Base-by-base conservation (phyloP, 2,797 vertebrate species). In the Aphelocoma californica region DNA sequence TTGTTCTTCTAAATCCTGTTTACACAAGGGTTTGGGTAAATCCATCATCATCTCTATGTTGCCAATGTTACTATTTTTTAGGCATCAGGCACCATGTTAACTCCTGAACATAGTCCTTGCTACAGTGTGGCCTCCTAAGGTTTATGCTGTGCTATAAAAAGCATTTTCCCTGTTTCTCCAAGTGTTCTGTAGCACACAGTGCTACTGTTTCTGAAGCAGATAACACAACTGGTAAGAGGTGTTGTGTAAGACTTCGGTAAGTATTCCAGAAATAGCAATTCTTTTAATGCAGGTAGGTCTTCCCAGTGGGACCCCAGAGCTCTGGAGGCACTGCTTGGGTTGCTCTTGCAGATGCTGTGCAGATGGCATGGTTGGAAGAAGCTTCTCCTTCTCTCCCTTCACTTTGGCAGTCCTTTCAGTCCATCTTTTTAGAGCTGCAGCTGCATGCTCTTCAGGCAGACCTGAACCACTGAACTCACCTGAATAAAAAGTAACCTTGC, bases 231-330 rank as follows among this genome's bases (percentile, higher is more conserved):
- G 44, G 25, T 51, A 7, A 61, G 53, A n/a, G 54, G 23, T 61
- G 81, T 92, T 93, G 91, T 80, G 67, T 96, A 96, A 95, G 90
- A 48, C 58, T 90, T 86, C 0, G 0, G 24, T 79, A 64, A 60
- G 51, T 87, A 45, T 84, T 92, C 78, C 88, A 94, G 67, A 96
- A 97, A 92, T 85, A 95, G 86, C 81, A 66, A 24, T 80, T 70
- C 78, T 82, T 94, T 66, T 91, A 38, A 32, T 70, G 64, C 34
- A 94, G 40, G 23, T 54, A 28, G 38, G 47, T 50, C 77, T 90
- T 84, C 81, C 51, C 29, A 26, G 56, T 28, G 86, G 83, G 90
- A 90, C 77, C 70, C 31, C 4, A 12, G n/a, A 77, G 48, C 48
- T 79, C 56, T 6, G 23, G n/a, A 62, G 56, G 40, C 47, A 14